These are phyloP conservation scores for Colostygia pectinataria DNA, from an alignment of 2,888 invertebrate species.

Conservation along the genomic window DNA sequence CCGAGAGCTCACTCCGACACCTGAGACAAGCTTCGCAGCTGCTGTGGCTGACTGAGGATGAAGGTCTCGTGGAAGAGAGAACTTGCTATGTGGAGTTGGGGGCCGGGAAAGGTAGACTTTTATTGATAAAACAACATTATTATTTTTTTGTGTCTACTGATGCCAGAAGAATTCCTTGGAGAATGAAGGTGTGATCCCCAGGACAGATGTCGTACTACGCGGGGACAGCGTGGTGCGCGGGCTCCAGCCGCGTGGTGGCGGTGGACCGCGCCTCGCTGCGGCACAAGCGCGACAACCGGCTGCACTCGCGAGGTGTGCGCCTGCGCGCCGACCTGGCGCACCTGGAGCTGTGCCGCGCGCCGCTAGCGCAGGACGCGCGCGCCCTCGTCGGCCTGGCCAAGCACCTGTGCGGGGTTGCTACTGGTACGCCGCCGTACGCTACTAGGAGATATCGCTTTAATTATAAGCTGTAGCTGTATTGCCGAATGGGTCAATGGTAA, in stretches of 20 bases:
- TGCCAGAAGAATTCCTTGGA: too few species aligned
- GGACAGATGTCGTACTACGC: constrained; percentile 92
- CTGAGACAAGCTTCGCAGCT: constrained; percentile 90
- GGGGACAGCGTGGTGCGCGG: constrained; percentile 82
- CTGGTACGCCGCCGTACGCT: constrained; percentile 77
- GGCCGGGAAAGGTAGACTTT: constrained; percentile 89
- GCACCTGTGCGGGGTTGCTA: constrained; percentile 95
- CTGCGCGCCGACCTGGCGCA: constrained; percentile 92
- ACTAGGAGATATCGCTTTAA: too few species aligned
- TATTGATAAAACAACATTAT: too few species aligned
- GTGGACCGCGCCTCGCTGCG: constrained; percentile 92
- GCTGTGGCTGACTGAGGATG: constrained; percentile 85
- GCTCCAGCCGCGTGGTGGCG: constrained; percentile 84
- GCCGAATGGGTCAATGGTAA: too few species aligned
- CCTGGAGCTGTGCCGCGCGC: constrained; percentile 83
- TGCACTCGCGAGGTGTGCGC: constrained; percentile 58
- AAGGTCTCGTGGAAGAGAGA: constrained; percentile 81
- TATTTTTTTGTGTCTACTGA: neutral
- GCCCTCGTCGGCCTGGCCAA: constrained; percentile 91
- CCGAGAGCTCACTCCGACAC: constrained; percentile 87
- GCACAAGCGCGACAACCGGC: constrained; percentile 87
- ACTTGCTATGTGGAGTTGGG: constrained; percentile 94
- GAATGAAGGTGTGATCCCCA: constrained; percentile 47
- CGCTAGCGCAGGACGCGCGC: constrained; percentile 46
- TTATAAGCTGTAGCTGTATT: too few species aligned